A percentile compares a stretch with the other conserved stretches of the same genome.
phyloP scores from a whole-genome alignment of 2,113 vertebrate genomes.

The Hyla sarda region DNA sequence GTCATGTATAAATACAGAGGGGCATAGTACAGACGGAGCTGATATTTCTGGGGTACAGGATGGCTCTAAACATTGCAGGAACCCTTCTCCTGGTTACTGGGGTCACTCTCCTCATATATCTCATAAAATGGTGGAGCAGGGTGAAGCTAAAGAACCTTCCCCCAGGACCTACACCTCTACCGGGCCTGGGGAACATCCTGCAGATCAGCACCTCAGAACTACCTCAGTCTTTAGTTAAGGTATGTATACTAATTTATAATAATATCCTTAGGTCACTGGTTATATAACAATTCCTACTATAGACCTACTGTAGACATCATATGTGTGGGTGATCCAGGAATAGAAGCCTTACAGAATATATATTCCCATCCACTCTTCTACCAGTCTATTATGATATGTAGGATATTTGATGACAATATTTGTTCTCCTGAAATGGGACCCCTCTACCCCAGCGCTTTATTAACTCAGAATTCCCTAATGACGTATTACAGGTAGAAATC shows the following conservation, averaged over 20 bases:
- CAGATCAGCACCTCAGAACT: not conserved
- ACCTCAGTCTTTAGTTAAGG: not conserved
- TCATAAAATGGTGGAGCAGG: not conserved
- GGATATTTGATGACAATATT: too few relatives aligned
- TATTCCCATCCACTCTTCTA: too few relatives aligned
- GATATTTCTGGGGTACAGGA: not conserved
- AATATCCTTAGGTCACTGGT: too few relatives aligned
- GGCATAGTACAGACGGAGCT: not conserved
- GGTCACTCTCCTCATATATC: not conserved
- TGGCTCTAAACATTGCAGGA: not conserved
- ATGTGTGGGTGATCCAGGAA: too few relatives aligned
- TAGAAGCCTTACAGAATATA: too few relatives aligned
- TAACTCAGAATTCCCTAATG: too few relatives aligned
- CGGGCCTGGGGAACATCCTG: not conserved
- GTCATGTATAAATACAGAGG: not conserved
- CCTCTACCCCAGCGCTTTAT: too few relatives aligned
- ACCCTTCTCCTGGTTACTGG: slow-evolving; percentile 30
- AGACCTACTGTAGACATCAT: too few relatives aligned
- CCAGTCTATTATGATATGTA: too few relatives aligned
- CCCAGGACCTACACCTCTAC: not conserved
- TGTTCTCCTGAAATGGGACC: too few relatives aligned
- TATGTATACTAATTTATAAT: not conserved
- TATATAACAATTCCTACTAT: too few relatives aligned
- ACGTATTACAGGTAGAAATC: too few relatives aligned
- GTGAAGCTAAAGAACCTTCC: not conserved